Evolutionary conservation across 2,888 invertebrate genomes (phyloP).

Genomic region (Artemia sinica): DNA sequence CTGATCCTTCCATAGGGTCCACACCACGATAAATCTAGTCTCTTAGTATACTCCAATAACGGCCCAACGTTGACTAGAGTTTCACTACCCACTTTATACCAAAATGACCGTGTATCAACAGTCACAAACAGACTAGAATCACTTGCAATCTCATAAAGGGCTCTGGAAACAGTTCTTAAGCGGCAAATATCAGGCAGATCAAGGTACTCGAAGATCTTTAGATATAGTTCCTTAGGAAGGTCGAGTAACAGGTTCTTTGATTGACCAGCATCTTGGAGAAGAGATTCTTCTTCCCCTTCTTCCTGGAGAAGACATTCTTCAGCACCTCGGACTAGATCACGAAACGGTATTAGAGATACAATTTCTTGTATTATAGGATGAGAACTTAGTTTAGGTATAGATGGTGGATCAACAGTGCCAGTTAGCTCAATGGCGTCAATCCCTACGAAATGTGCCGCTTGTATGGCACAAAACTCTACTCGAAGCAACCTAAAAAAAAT

Average conservation of each 20-base stretch:
- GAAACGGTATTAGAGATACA: neutral
- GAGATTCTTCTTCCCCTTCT: neutral
- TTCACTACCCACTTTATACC: neutral
- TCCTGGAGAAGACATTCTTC: neutral
- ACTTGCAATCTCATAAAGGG: neutral
- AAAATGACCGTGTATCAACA: neutral
- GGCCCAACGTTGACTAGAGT: neutral
- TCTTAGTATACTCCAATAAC: constrained; percentile 38
- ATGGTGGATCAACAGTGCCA: neutral
- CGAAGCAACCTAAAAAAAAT: neutral
- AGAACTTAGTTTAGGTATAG: neutral
- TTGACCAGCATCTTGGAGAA: neutral
- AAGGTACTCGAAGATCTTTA: neutral
- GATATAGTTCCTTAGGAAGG: neutral
- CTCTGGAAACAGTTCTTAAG: neutral
- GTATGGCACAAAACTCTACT: neutral
- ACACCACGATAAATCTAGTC: constrained; percentile 75
- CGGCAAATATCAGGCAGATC: neutral
- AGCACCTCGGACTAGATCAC: neutral
- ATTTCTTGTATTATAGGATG: neutral
- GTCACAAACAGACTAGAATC: neutral
- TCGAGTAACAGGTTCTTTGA: neutral
- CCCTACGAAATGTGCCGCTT: neutral
- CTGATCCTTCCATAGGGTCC: constrained; percentile 45
- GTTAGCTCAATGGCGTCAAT: neutral